A percentile compares a stretch with the other conserved stretches of the same genome.
These are phyloP conservation scores for Diabrotica undecimpunctata DNA, from an alignment of 1,140 invertebrate species.

Conservation along the genomic window DNA sequence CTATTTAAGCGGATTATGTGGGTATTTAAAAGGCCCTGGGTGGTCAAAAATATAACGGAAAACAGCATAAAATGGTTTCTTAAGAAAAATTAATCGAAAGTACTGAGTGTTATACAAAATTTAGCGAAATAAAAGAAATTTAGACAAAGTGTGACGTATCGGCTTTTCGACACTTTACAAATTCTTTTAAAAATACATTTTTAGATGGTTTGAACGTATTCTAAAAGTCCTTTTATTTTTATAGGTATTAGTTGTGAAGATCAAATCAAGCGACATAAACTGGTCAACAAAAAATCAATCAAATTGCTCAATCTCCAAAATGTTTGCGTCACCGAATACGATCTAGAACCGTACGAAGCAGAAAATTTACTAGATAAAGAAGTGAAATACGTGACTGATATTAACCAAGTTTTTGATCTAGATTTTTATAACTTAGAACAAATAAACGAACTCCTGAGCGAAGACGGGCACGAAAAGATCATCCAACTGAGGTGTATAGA, in stretches of 20 bases:
- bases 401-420: slow-evolving; percentile 54
- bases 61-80: too few species aligned
- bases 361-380: slow-evolving; percentile 61
- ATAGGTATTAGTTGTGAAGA: slow-evolving; percentile 27
- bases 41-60: too few species aligned
- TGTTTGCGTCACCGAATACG: slow-evolving; percentile 47
- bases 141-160: too few species aligned
- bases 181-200: background rate
- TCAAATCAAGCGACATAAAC: slow-evolving; percentile 48
- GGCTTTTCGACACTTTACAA: too few species aligned
- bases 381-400: slow-evolving; percentile 58
- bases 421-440: slow-evolving; percentile 63
- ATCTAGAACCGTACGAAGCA: slow-evolving; percentile 63
- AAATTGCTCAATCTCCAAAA: slow-evolving; percentile 34
- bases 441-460: slow-evolving; percentile 45
- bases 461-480: background rate
- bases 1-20: too few species aligned
- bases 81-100: too few species aligned
- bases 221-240: background rate
- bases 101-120: too few species aligned
- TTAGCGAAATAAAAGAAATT: too few species aligned
- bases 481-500: slow-evolving; percentile 19
- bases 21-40: too few species aligned
- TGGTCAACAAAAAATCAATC: slow-evolving; percentile 37
- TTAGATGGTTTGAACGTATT: background rate